Conservation (phyloP, 2,888 invertebrate species). For the Cantharis nigra region DNA sequence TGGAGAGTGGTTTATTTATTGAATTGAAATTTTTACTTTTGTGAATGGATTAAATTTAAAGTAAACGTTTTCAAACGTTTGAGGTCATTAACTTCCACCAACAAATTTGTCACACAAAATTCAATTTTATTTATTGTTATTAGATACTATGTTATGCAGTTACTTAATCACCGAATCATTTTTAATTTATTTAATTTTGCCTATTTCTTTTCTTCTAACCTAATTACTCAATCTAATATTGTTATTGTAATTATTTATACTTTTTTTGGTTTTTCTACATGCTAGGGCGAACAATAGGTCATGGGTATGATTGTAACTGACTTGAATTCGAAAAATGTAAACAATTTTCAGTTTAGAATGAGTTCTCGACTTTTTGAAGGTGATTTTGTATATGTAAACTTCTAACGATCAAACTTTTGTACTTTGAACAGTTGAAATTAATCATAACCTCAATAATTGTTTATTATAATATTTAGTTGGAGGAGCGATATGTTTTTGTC, state of each 20-base stretch:
- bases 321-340: neutral
- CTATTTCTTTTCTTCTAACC: neutral
- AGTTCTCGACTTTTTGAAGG: neutral
- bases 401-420: neutral
- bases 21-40: neutral
- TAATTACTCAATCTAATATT: neutral
- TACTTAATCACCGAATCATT: neutral
- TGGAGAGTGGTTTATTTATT: neutral
- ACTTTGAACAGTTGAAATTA: neutral
- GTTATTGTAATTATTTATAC: neutral
- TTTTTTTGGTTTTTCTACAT: neutral
- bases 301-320: neutral
- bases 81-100: neutral
- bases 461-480: too few relatives aligned
- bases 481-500: too few relatives aligned
- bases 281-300: neutral
- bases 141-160: neutral
- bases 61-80: neutral
- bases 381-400: neutral
- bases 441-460: neutral
- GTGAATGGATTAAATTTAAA: neutral
- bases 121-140: neutral
- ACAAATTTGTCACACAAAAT: neutral
- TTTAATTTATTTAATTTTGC: neutral
- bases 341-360: neutral